Evolutionary conservation across 2,797 vertebrate genomes (phyloP).

Genomic region (Acanthurus leucopareius): DNA sequence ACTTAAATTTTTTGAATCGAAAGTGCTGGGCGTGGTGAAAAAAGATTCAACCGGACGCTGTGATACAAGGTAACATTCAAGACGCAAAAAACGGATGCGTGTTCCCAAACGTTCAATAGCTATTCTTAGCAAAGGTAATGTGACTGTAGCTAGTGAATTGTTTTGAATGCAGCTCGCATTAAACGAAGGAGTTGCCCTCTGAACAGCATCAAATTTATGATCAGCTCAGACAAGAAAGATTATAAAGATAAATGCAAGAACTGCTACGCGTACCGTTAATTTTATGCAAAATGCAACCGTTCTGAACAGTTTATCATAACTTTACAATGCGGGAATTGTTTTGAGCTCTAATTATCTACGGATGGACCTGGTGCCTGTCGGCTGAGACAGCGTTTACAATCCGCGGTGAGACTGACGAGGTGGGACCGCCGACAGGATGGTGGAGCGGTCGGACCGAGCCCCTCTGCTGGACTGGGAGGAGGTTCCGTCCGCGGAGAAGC

Average conservation of each 20-base stretch:
- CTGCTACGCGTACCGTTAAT: background rate
- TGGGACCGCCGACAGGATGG: constrained; percentile 82
- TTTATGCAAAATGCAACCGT: constrained; percentile 39
- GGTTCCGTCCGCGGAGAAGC: constrained; percentile 82
- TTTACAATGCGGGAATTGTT: constrained; percentile 49
- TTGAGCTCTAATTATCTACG: constrained; percentile 56
- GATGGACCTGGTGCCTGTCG: constrained; percentile 72
- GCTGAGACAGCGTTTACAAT: constrained; percentile 71
- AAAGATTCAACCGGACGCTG: background rate
- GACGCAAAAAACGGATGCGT: background rate
- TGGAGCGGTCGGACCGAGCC: constrained; percentile 92
- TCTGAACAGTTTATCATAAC: constrained; percentile 34
- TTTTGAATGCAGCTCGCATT: constrained; percentile 69
- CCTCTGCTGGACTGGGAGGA: constrained; percentile 94
- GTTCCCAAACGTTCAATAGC: constrained; percentile 55
- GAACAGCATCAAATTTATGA: constrained; percentile 77
- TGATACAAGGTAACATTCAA: constrained; percentile 62
- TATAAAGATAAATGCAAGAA: constrained; percentile 35
- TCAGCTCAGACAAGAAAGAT: constrained; percentile 51
- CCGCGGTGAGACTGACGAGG: constrained; percentile 75
- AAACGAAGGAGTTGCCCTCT: constrained; percentile 76
- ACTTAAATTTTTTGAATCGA: constrained; percentile 2
- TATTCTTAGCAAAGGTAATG: background rate
- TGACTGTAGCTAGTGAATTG: background rate
- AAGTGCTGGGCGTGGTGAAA: constrained; percentile 53